Conservation (phyloP, 2,888 invertebrate species). For the Pherbina coryleti region DNA sequence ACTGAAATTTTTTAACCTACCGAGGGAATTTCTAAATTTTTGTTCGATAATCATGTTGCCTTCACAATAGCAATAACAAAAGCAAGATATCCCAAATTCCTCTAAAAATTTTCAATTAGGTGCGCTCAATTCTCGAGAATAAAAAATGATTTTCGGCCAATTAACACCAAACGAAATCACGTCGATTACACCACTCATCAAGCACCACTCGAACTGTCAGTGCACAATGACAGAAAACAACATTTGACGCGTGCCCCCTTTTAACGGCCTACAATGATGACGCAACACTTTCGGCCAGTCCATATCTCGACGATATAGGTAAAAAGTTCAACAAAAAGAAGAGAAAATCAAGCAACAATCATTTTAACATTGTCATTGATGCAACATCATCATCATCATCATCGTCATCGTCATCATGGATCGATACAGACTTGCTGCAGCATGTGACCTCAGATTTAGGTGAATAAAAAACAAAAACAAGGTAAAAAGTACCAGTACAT, state of each 20-base stretch:
- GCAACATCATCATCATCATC: constrained; percentile 55
- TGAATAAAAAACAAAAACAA: not conserved
- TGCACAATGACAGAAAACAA: constrained; percentile 20
- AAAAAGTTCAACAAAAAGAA: not conserved
- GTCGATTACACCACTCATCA: constrained; percentile 19
- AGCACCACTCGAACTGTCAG: constrained; percentile 24
- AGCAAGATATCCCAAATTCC: not conserved
- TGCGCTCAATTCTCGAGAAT: constrained; percentile 23
- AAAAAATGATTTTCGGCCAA: constrained; percentile 32
- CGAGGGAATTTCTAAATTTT: too few species aligned
- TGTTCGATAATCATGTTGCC: too few species aligned
- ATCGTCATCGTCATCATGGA: constrained; percentile 14
- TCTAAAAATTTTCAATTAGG: constrained; percentile 9
- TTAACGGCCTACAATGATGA: constrained; percentile 34
- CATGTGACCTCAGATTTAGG: not conserved
- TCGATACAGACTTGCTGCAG: not conserved
- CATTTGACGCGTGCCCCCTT: constrained; percentile 50
- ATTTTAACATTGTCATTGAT: constrained; percentile 58
- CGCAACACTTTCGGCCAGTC: constrained; percentile 1
- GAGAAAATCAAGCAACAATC: constrained; percentile 25
- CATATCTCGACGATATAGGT: not conserved
- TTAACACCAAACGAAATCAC: constrained; percentile 27
- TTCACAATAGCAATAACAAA: not conserved
- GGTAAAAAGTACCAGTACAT: constrained; percentile 30
- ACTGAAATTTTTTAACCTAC: too few species aligned